These are phyloP conservation scores for Holacanthus passer DNA, from an alignment of 2,113 vertebrate species.

Conservation along the genomic window DNA sequence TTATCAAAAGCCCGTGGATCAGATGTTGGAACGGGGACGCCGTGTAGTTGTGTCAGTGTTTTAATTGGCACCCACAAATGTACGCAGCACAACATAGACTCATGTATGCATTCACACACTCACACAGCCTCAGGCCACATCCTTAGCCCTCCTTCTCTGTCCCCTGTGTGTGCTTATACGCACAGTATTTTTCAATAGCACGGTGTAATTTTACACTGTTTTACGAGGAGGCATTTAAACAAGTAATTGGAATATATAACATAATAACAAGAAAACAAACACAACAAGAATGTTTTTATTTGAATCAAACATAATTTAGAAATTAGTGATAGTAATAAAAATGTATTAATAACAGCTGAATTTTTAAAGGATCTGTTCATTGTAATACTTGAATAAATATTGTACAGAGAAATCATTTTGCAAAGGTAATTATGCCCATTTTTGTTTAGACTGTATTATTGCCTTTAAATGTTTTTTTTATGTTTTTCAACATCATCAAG, in stretches of 20 bases:
- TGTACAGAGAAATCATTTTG: background rate
- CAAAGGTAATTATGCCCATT: background rate
- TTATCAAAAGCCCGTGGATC: slow-evolving; percentile 49
- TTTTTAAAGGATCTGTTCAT: background rate
- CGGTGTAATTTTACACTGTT: background rate
- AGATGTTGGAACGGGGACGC: slow-evolving; percentile 23
- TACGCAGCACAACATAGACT: slow-evolving; percentile 36
- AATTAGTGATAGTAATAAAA: background rate
- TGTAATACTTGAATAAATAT: background rate
- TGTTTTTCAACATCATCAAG: background rate
- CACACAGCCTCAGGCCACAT: slow-evolving; percentile 30
- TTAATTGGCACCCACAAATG: slow-evolving; percentile 57
- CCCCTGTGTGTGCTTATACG: background rate
- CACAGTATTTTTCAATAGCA: background rate
- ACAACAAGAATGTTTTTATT: background rate
- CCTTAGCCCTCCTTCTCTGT: background rate
- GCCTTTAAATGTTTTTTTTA: too few relatives aligned
- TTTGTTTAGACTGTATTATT: background rate
- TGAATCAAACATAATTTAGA: background rate
- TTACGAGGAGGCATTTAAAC: background rate
- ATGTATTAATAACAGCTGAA: background rate
- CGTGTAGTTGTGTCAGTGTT: slow-evolving; percentile 36
- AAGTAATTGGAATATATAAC: background rate
- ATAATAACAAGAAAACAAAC: background rate
- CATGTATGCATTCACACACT: slow-evolving; percentile 24